Evolutionary conservation across 1,140 invertebrate genomes (phyloP).

Genomic region (Uloborus diversus): DNA sequence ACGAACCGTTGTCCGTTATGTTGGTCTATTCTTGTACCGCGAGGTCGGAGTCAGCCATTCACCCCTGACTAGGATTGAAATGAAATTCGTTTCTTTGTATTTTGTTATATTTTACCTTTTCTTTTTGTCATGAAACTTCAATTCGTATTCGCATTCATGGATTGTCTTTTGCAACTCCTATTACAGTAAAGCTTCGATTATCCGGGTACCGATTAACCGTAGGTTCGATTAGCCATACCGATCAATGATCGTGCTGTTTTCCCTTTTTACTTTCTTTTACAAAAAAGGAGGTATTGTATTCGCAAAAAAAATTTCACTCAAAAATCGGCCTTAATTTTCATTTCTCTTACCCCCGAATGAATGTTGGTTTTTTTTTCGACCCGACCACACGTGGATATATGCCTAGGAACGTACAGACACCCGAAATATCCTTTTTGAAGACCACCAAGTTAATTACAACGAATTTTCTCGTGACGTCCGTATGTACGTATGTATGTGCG

Average conservation of each 20-base stretch:
- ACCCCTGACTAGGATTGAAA: not conserved
- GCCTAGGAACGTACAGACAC: too few relatives aligned
- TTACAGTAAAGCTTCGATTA: not conserved
- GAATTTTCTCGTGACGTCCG: too few relatives aligned
- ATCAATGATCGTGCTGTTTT: not conserved
- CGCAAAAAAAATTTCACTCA: too few relatives aligned
- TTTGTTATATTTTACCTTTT: not conserved
- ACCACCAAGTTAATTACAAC: too few relatives aligned
- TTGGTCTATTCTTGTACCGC: slow-evolving; percentile 12
- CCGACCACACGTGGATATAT: too few relatives aligned
- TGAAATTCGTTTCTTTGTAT: not conserved
- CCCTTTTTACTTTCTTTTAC: too few relatives aligned
- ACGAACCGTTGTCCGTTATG: slow-evolving; percentile 15
- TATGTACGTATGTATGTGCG: too few relatives aligned
- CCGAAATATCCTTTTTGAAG: too few relatives aligned
- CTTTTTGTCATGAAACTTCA: not conserved
- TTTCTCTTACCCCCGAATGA: too few relatives aligned
- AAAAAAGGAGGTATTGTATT: too few relatives aligned
- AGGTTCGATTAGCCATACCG: not conserved
- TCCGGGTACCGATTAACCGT: not conserved
- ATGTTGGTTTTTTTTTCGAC: too few relatives aligned
- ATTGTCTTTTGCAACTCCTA: not conserved
- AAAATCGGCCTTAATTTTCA: too few relatives aligned
- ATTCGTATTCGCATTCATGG: not conserved
- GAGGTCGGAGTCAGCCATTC: slow-evolving; percentile 30